These are phyloP conservation scores for Macroglossus sobrinus DNA, from an alignment of 2,113 vertebrate genomes.

Conservation along the genomic window DNA sequence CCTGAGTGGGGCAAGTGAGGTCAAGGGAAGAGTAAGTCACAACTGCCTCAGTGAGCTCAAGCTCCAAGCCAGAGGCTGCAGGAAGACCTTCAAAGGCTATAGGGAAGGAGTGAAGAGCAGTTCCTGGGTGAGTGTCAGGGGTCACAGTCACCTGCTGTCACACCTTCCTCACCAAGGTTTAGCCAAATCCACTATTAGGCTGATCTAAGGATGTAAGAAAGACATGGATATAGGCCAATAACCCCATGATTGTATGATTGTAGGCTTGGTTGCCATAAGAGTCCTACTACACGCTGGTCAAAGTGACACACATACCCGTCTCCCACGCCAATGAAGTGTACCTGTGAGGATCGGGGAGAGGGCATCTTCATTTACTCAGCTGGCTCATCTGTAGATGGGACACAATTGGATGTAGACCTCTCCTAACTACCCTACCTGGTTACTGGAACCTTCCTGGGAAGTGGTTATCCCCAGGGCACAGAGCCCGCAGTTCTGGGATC, in stretches of 20 bases:
- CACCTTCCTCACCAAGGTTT: background rate
- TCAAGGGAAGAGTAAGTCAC: background rate
- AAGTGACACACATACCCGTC: accelerated
- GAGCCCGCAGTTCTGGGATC: background rate
- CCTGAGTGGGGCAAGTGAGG: background rate
- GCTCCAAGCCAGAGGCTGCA: background rate
- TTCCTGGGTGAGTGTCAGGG: background rate
- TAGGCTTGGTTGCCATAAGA: background rate
- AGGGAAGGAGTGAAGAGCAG: background rate
- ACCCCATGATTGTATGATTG: accelerated
- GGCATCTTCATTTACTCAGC: background rate
- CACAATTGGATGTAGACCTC: background rate
- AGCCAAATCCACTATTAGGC: background rate
- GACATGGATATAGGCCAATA: background rate
- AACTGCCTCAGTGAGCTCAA: background rate
- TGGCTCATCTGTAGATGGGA: background rate
- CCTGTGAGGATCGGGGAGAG: background rate
- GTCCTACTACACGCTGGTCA: background rate
- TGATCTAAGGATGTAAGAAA: background rate
- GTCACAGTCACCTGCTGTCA: background rate
- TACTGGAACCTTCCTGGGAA: background rate
- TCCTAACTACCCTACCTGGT: background rate
- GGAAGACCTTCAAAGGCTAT: background rate
- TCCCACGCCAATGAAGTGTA: background rate
- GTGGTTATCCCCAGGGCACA: background rate